Base-by-base conservation (phyloP, 2,888 invertebrate genomes). In the Agrochola circellaris region DNA sequence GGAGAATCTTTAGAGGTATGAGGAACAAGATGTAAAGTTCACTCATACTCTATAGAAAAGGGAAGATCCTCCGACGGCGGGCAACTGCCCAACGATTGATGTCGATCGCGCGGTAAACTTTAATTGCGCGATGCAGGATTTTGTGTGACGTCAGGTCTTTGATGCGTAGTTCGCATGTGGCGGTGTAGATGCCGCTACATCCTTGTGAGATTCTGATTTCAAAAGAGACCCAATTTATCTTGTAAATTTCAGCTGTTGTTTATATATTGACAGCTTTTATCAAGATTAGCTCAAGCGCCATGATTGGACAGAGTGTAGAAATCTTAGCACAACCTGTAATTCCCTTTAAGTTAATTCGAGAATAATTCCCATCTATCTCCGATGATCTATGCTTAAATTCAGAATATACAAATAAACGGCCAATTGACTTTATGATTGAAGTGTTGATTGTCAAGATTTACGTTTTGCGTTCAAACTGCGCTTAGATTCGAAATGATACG, bases 381-480 rank as follows among this genome's bases (percentile, higher is more conserved):
- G 6, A 64, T 20, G 73, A 83, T 83, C 66, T 69, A 60, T 58
- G 58, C 62, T 62, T 70, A 69, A 76, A 76, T 77, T 69, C 64
- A 62, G 64, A 73, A 76, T 73, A 73, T 68, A 81, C 84, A 84
- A 78, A 87, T 77, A 84, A 77, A 73, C 73, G 45, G 71, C 54
- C 79, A 85, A 80, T 87, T 82, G 69, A 38, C 73, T 67, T 75
- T 79, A 80, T 81, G 82, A 88, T 88, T 88, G 79, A 84, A 75
- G 68, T 62, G 56, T 62, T 75, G 77, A 84, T 84, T 67, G 79
- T 75, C 23, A 61, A 81, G 88, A 88, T 86, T 86, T 78, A 84
- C 77, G 76, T 81, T 77, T 87, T 60, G 86, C 83, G 79, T 86
- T 77, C 81, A 79, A 83, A 75, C 83, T 66, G 71, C 54, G 78